Evolutionary conservation across 2,888 invertebrate genomes (phyloP).

Genomic region (Pterostichus niger): DNA sequence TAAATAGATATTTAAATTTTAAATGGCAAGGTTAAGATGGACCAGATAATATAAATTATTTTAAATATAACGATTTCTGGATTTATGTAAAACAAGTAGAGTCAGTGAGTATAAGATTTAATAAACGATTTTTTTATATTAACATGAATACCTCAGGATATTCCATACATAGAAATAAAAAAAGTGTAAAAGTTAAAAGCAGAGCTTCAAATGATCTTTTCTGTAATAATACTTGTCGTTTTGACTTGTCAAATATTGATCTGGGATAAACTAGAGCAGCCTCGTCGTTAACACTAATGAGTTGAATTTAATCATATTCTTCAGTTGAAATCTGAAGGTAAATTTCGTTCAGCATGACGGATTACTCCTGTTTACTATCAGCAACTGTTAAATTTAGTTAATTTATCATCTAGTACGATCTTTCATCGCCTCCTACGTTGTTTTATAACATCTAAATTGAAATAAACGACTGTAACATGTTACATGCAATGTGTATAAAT

Average conservation of each 20-base stretch:
- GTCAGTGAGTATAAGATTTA: too few species aligned
- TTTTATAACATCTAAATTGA: slow-evolving; percentile 45
- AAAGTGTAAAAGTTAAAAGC: too few species aligned
- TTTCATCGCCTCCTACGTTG: slow-evolving; percentile 32
- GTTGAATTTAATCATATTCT: not conserved
- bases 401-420: slow-evolving; percentile 35
- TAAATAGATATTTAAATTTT: too few species aligned
- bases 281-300: slow-evolving; percentile 4
- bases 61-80: too few species aligned
- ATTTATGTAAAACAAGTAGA: too few species aligned
- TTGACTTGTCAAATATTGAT: not conserved
- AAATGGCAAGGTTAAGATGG: too few species aligned
- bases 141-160: too few species aligned
- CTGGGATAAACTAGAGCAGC: not conserved
- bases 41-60: too few species aligned
- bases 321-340: not conserved
- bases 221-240: not conserved
- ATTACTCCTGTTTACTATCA: slow-evolving; percentile 13
- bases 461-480: slow-evolving; percentile 38
- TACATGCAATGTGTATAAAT: slow-evolving; percentile 31
- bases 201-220: too few species aligned
- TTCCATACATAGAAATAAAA: too few species aligned
- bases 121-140: too few species aligned
- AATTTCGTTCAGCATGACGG: slow-evolving; percentile 25
- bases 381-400: slow-evolving; percentile 36